phyloP scores from a whole-genome alignment of 1,140 invertebrate genomes.

The Drosophila trapezifrons region DNA sequence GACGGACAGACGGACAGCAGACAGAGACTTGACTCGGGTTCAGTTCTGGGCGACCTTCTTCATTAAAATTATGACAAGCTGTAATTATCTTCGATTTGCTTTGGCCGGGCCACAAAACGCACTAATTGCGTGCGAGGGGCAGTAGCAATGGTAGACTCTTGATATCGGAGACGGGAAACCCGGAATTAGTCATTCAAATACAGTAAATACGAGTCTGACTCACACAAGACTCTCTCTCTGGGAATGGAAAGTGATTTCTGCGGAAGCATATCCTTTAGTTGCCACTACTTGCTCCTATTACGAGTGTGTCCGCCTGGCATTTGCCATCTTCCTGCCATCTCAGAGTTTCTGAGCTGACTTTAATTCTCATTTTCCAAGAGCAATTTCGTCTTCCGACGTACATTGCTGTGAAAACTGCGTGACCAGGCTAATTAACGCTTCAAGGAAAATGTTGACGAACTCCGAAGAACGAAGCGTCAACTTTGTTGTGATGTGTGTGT shows the following conservation, averaged over 20 bases:
- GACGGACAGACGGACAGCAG: not conserved
- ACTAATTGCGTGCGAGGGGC: constrained; percentile 73
- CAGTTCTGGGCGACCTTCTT: constrained; percentile 71
- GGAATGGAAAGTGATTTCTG: not conserved
- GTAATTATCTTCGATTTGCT: constrained; percentile 83
- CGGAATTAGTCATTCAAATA: constrained; percentile 47
- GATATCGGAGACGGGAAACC: constrained; percentile 29
- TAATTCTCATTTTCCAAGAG: constrained; percentile 7
- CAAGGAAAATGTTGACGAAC: constrained; percentile 71
- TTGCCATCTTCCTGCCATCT: constrained; percentile 20
- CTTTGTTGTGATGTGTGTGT: constrained; percentile 45
- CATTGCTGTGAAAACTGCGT: constrained; percentile 74
- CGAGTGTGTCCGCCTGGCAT: not conserved
- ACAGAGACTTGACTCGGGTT: constrained; percentile 43
- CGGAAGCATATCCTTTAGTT: not conserved
- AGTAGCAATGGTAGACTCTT: constrained; percentile 22
- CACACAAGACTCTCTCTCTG: no score
- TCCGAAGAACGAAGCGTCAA: constrained; percentile 62
- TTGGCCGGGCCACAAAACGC: constrained; percentile 58
- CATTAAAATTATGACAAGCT: constrained; percentile 83
- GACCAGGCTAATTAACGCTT: constrained; percentile 79
- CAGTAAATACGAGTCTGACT: not conserved
- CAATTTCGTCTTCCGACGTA: constrained; percentile 39
- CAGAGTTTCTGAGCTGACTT: constrained; percentile 6
- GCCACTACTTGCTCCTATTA: not conserved